Conservation (phyloP, 2,888 invertebrate species). For the Halictus ligatus region DNA sequence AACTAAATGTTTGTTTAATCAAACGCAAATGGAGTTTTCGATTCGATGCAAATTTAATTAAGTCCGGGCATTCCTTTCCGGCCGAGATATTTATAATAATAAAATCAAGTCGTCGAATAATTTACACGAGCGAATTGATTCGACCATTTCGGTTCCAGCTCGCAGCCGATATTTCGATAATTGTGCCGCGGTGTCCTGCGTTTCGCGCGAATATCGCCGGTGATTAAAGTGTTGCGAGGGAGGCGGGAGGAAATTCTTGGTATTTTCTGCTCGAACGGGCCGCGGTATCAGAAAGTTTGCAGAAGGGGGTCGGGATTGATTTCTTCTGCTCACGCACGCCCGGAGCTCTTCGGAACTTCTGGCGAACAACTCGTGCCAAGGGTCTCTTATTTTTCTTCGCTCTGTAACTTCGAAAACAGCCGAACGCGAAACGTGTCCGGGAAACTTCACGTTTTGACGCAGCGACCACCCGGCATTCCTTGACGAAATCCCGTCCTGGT, state of each 20-base stretch:
- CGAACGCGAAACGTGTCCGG: slow-evolving; percentile 45
- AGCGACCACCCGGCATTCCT: neutral
- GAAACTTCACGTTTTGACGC: slow-evolving; percentile 24
- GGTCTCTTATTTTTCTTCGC: slow-evolving; percentile 47
- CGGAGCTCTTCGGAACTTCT: slow-evolving; percentile 44
- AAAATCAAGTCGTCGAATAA: neutral
- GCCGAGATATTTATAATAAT: neutral
- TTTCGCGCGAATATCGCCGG: neutral
- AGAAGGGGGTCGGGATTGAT: slow-evolving; percentile 38
- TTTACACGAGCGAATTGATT: neutral
- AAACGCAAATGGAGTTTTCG: neutral
- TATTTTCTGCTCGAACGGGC: slow-evolving; percentile 16
- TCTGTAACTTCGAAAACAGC: slow-evolving; percentile 38
- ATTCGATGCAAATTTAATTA: neutral
- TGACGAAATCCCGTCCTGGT: neutral
- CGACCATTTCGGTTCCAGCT: neutral
- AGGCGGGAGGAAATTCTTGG: neutral
- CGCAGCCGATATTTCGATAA: neutral
- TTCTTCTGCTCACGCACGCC: slow-evolving; percentile 49
- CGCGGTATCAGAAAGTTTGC: slow-evolving; percentile 30
- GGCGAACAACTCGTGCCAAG: slow-evolving; percentile 44
- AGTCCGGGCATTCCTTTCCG: neutral
- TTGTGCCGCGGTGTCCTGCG: neutral
- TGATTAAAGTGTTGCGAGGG: neutral
- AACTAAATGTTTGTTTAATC: slow-evolving; percentile 5